These are phyloP conservation scores for Heterodera schachtii DNA, from an alignment of 1,140 invertebrate genomes.

Conservation along the genomic window DNA sequence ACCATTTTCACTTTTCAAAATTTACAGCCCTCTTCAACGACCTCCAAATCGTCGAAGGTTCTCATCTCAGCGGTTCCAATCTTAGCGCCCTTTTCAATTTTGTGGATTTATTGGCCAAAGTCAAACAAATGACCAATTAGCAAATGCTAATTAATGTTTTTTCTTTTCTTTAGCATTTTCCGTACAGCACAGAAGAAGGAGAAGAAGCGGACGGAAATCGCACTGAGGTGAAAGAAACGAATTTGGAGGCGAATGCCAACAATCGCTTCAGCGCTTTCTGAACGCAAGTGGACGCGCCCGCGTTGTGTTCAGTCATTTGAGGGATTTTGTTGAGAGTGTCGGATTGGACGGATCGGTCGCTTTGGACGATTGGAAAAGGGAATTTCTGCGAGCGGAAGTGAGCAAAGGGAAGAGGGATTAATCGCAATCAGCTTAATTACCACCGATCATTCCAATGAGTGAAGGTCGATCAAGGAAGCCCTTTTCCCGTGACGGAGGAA, in stretches of 20 bases:
- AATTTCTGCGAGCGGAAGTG: constrained; percentile 59
- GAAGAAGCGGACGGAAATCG: constrained; percentile 27
- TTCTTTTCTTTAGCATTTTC: constrained; percentile 60
- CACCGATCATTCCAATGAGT: background rate
- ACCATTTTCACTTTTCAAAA: background rate
- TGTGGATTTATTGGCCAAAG: constrained; percentile 60
- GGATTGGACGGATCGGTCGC: constrained; percentile 43
- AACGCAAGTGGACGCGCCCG: constrained; percentile 58
- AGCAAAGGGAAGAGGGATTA: background rate
- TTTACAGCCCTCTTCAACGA: constrained; percentile 52
- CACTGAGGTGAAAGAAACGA: constrained; percentile 4
- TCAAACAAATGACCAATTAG: constrained; percentile 19
- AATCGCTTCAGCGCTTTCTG: constrained; percentile 44
- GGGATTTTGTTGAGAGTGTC: constrained; percentile 51
- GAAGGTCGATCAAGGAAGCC: constrained; percentile 53
- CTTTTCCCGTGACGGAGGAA: constrained; percentile 68
- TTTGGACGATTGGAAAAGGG: constrained; percentile 54
- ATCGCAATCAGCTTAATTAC: background rate
- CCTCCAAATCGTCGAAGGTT: constrained; percentile 44
- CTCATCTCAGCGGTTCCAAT: constrained; percentile 53
- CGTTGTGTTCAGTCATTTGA: constrained; percentile 60
- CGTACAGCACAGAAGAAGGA: constrained; percentile 45
- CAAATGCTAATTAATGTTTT: background rate
- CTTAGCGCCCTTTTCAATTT: constrained; percentile 59
- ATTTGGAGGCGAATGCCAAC: constrained; percentile 20